Percentiles rank a stretch among this genome's conserved stretches.
Conservation (phyloP, 2,113 vertebrate genomes). For the Vireo altiloquus region DNA sequence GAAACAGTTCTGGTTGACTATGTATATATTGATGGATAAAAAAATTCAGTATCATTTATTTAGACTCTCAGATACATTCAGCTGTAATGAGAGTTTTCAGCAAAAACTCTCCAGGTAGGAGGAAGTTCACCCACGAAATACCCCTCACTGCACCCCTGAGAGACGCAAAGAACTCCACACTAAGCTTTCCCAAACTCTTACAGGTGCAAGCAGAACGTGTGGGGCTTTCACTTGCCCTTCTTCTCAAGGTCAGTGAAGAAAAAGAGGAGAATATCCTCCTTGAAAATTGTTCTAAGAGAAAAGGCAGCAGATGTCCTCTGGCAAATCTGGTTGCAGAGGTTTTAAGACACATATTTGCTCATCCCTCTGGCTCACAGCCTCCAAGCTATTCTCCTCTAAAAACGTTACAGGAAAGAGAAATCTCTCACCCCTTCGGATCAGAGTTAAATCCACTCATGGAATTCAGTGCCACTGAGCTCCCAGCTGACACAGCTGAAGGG, state of each 20-base stretch:
- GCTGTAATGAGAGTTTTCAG: no score
- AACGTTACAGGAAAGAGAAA: neutral
- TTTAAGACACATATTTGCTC: neutral
- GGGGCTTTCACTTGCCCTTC: neutral
- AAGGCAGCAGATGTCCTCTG: neutral
- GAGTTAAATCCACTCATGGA: neutral
- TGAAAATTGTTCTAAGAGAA: neutral
- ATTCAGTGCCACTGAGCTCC: neutral
- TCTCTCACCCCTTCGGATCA: neutral
- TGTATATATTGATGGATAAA: neutral
- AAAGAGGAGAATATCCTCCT: neutral
- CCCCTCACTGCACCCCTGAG: accelerated
- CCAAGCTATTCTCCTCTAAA: neutral
- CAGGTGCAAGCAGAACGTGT: neutral
- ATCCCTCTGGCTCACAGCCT: neutral
- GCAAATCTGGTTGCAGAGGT: neutral
- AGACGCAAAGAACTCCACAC: neutral
- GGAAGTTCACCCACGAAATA: neutral
- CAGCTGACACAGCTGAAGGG: neutral
- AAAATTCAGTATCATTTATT: neutral
- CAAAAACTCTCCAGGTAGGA: neutral
- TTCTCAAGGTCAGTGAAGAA: neutral
- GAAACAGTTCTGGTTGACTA: neutral
- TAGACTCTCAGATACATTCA: neutral
- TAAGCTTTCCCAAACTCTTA: neutral